Percentiles rank a stretch among this genome's conserved stretches.
Evolutionary conservation across 2,888 invertebrate species (phyloP).

Genomic region (Cephus rjabovi): DNA sequence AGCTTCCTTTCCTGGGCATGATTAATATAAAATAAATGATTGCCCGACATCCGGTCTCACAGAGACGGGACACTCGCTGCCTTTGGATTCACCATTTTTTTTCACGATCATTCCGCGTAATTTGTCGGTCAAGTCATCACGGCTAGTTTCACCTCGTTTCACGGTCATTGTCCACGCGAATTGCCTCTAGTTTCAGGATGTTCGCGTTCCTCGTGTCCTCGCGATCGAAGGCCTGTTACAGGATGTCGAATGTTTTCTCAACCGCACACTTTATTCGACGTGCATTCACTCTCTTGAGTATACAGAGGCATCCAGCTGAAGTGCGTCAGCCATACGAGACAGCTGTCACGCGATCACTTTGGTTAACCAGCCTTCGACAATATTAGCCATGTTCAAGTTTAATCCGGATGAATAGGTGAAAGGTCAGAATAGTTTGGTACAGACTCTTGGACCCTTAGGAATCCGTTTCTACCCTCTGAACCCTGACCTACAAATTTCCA

Average conservation of each 20-base stretch:
- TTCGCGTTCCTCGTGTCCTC: constrained; percentile 2
- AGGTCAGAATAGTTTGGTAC: background rate
- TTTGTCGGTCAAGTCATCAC: constrained; percentile 62
- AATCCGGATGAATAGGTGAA: background rate
- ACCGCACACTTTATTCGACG: background rate
- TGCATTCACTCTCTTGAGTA: background rate
- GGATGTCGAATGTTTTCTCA: background rate
- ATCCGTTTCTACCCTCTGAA: background rate
- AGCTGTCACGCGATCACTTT: background rate
- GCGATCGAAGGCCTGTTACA: background rate
- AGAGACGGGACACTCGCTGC: constrained; percentile 41
- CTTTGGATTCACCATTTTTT: constrained; percentile 40
- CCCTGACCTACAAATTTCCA: constrained; percentile 30
- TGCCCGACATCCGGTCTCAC: constrained; percentile 64
- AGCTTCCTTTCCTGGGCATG: constrained; percentile 55
- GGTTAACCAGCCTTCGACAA: background rate
- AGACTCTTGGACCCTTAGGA: background rate
- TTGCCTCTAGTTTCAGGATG: constrained; percentile 39
- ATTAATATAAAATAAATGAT: constrained; percentile 66
- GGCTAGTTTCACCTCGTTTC: constrained; percentile 64
- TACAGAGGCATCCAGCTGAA: background rate
- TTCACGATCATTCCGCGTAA: constrained; percentile 62
- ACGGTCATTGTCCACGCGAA: constrained; percentile 63
- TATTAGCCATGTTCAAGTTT: background rate
- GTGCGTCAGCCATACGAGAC: background rate